Conservation (phyloP, 2,113 vertebrate species). For the Pterocles orientalis region DNA sequence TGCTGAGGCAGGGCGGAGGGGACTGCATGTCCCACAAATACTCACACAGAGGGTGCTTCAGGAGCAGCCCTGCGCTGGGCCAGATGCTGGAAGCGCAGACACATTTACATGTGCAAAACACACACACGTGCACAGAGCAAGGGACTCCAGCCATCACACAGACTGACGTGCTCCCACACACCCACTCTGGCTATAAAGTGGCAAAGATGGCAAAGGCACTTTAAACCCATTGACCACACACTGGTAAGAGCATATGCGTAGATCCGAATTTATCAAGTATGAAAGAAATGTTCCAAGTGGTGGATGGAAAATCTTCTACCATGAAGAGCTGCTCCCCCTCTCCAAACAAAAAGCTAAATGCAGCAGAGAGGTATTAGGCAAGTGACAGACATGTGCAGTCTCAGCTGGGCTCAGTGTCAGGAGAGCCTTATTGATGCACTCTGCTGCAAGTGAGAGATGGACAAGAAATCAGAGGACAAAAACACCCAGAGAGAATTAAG, state of each 20-base stretch:
- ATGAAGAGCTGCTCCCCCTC: slow-evolving; percentile 44
- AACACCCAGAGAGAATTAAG: slow-evolving; percentile 48
- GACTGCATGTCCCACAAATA: not conserved
- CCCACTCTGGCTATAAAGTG: not conserved
- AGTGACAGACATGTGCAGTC: slow-evolving; percentile 43
- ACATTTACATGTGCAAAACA: not conserved
- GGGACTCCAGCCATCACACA: not conserved
- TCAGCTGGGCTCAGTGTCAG: slow-evolving; percentile 34
- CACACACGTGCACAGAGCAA: not conserved
- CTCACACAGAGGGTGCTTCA: not conserved
- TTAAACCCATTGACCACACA: slow-evolving; percentile 26
- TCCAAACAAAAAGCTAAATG: slow-evolving; percentile 60
- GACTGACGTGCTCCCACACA: not conserved
- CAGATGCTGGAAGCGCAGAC: not conserved
- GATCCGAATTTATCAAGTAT: not conserved
- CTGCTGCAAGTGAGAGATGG: slow-evolving; percentile 29
- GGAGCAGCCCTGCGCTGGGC: not conserved
- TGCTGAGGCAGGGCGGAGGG: slow-evolving; percentile 3
- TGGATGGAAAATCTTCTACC: slow-evolving; percentile 49
- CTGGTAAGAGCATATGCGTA: not conserved
- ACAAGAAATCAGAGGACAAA: slow-evolving; percentile 57
- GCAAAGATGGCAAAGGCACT: slow-evolving; percentile 51
- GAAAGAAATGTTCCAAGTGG: slow-evolving; percentile 48
- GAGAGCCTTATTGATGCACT: slow-evolving; percentile 18
- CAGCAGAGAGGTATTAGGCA: slow-evolving; percentile 59